phyloP scores from a whole-genome alignment of 2,888 invertebrate genomes.

The Drosophila rellima region DNA sequence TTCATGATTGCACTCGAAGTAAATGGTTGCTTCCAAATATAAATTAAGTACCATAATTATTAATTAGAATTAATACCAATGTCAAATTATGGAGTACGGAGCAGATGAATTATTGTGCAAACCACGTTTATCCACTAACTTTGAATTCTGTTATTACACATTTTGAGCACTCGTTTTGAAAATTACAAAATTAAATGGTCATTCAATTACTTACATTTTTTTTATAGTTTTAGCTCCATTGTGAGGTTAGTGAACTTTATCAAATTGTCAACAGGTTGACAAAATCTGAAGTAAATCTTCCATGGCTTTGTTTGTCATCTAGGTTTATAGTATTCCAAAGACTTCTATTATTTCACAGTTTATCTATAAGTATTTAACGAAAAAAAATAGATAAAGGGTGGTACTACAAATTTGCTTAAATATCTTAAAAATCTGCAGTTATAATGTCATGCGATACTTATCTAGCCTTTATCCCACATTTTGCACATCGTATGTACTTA shows the following conservation, averaged over 20 bases:
- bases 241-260: conserved; percentile 34
- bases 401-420: conserved; percentile 1
- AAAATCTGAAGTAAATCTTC: background rate
- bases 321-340: conserved; percentile 22
- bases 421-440: conserved; percentile 16
- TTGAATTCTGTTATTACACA: too few relatives aligned
- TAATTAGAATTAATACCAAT: background rate
- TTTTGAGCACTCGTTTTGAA: too few relatives aligned
- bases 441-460: conserved; percentile 37
- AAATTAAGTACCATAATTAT: background rate
- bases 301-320: background rate
- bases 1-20: background rate
- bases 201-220: background rate
- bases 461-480: conserved; percentile 39
- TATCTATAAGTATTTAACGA: conserved; percentile 1
- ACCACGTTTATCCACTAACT: too few relatives aligned
- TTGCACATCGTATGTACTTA: conserved; percentile 1
- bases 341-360: conserved; percentile 23
- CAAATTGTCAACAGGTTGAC: background rate
- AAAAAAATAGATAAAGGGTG: background rate
- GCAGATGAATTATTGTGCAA: too few relatives aligned
- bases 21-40: background rate
- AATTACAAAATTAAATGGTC: background rate
- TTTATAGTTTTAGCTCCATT: background rate
- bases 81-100: background rate